Percentiles rank a stretch among this genome's conserved stretches.
phyloP scores from a whole-genome alignment of 2,113 vertebrate species.

The Aptenodytes patagonicus region DNA sequence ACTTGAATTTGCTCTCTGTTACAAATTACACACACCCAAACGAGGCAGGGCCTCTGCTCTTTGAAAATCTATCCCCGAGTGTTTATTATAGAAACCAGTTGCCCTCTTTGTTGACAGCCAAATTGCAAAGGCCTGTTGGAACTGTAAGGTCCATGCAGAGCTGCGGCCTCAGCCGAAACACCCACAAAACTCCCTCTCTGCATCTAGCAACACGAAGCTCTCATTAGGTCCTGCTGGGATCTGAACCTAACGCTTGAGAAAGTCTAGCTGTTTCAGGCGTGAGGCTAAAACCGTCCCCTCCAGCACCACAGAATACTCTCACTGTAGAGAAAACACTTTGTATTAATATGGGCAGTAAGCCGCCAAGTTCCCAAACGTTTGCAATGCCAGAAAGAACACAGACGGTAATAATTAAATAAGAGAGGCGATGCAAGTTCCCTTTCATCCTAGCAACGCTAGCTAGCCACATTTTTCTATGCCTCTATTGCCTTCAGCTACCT shows the following conservation, averaged over 20 bases:
- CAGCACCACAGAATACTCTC: background rate
- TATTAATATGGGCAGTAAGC: background rate
- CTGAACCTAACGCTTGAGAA: background rate
- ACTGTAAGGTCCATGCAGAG: background rate
- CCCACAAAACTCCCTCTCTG: background rate
- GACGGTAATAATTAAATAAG: background rate
- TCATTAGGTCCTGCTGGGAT: constrained; percentile 6
- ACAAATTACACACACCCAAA: background rate
- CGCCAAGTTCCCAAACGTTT: background rate
- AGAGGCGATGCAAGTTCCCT: background rate
- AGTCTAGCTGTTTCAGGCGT: background rate
- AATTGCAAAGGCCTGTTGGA: constrained; percentile 15
- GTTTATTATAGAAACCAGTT: constrained; percentile 35
- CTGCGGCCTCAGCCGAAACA: background rate
- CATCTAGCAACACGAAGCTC: background rate
- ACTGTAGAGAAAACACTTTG: background rate
- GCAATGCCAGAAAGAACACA: background rate
- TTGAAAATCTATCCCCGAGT: constrained; percentile 20
- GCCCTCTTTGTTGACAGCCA: constrained; percentile 42
- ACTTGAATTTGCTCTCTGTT: background rate
- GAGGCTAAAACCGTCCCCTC: background rate
- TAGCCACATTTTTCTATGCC: background rate
- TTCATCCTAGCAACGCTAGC: background rate
- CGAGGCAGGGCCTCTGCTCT: constrained; percentile 26
- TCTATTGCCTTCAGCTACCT: background rate